Evolutionary conservation across 2,888 invertebrate genomes (phyloP).

Genomic region (Unio delphinus): DNA sequence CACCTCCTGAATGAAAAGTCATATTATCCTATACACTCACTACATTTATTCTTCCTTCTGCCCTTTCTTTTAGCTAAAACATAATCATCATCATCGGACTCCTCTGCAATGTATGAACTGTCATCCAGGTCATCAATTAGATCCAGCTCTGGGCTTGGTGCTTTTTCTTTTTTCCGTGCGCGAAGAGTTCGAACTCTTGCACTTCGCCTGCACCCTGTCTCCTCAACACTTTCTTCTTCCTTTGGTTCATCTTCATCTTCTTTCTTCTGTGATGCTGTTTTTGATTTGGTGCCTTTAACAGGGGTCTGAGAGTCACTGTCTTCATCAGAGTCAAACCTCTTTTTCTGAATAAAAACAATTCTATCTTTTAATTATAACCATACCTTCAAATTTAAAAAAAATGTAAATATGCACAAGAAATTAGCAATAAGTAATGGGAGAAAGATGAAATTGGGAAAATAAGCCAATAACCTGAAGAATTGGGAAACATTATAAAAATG

Average conservation of each 20-base stretch:
- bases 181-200: slow-evolving; percentile 30
- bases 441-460: too few species aligned
- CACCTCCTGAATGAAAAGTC: neutral
- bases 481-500: too few species aligned
- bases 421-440: too few species aligned
- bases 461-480: too few species aligned
- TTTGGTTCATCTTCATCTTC: slow-evolving; percentile 21
- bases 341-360: slow-evolving; percentile 30
- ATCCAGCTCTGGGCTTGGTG: slow-evolving; percentile 23
- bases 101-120: slow-evolving; percentile 15
- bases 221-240: slow-evolving; percentile 19
- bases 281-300: slow-evolving; percentile 12
- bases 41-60: slow-evolving; percentile 16
- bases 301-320: slow-evolving; percentile 22
- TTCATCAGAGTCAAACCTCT: slow-evolving; percentile 44
- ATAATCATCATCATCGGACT: slow-evolving; percentile 31
- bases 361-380: neutral
- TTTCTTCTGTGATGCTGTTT: slow-evolving; percentile 21
- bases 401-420: too few species aligned
- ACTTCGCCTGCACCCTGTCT: slow-evolving; percentile 35
- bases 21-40: neutral
- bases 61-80: slow-evolving; percentile 29
- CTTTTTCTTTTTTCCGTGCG: slow-evolving; percentile 22
- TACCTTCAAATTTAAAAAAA: too few species aligned
- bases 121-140: slow-evolving; percentile 27